phyloP scores from a whole-genome alignment of 2,113 vertebrate species.

The Rattus norvegicus region DNA sequence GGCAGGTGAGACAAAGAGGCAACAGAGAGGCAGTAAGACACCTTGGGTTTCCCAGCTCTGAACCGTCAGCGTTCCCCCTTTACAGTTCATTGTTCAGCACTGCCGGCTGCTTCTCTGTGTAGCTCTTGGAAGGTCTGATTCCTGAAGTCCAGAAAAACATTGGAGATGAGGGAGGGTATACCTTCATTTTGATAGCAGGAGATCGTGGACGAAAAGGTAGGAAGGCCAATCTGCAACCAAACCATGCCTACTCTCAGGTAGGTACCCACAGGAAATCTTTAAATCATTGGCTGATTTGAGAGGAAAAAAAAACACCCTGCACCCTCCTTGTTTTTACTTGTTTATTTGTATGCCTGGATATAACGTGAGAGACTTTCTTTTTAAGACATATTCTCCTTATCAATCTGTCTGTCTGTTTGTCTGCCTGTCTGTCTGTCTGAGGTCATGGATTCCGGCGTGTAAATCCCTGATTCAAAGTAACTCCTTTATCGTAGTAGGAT shows the following conservation, averaged over 20 bases:
- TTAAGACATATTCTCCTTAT: not conserved
- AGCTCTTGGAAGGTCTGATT: no score
- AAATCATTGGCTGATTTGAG: not conserved
- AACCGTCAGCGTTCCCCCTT: not conserved
- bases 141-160: not conserved
- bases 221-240: no score
- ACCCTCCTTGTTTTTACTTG: not conserved
- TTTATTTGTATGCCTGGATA: not conserved
- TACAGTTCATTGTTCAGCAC: accelerated
- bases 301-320: not conserved
- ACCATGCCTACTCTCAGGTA: accelerated
- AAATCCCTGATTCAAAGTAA: not conserved
- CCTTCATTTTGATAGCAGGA: not conserved
- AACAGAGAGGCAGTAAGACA: not conserved
- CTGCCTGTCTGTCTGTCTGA: not conserved
- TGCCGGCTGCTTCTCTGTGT: not conserved
- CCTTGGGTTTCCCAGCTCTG: not conserved
- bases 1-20: not conserved
- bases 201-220: accelerated
- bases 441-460: not conserved
- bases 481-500: not conserved
- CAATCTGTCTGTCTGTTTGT: no score
- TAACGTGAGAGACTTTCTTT: not conserved
- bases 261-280: not conserved
- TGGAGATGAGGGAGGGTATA: not conserved